phyloP scores from a whole-genome alignment of 92 coral and sea anemone genomes.

The Parazoanthus swiftii region DNA sequence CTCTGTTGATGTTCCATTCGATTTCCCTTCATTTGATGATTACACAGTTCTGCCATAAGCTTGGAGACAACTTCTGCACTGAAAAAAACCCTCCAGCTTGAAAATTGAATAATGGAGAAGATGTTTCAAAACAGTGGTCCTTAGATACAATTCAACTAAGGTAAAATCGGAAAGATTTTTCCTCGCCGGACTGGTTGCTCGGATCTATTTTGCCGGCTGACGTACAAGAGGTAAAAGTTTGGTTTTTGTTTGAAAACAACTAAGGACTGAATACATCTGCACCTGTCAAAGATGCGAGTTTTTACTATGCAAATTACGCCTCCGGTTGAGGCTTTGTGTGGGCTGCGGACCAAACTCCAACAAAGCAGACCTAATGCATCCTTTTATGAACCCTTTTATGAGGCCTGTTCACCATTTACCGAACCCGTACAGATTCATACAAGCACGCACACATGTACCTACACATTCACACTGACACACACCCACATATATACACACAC shows the following conservation, averaged over 20 bases:
- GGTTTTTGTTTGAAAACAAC: conserved; percentile 3
- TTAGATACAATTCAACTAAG: background rate
- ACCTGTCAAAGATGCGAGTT: conserved; percentile 7
- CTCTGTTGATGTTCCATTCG: background rate
- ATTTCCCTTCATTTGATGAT: conserved; percentile 17
- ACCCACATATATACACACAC: background rate
- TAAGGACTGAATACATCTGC: conserved; percentile 1
- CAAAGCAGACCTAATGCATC: background rate
- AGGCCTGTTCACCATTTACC: background rate
- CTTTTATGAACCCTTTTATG: background rate
- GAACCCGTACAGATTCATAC: background rate
- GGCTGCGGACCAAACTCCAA: background rate
- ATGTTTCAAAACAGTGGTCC: background rate
- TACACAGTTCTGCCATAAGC: conserved; percentile 15
- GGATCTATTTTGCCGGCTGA: background rate
- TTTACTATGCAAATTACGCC: conserved; percentile 28
- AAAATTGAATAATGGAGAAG: background rate
- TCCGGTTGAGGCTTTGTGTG: conserved; percentile 28
- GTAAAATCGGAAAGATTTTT: background rate
- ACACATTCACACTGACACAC: background rate
- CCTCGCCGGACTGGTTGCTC: background rate
- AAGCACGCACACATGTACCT: background rate
- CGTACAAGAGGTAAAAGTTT: background rate
- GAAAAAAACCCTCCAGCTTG: background rate
- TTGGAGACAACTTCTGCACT: background rate